Evolutionary conservation across 2,113 vertebrate species (phyloP), one percentile per base, ranked within the genome.

Genomic region (Anhinga anhinga): DNA sequence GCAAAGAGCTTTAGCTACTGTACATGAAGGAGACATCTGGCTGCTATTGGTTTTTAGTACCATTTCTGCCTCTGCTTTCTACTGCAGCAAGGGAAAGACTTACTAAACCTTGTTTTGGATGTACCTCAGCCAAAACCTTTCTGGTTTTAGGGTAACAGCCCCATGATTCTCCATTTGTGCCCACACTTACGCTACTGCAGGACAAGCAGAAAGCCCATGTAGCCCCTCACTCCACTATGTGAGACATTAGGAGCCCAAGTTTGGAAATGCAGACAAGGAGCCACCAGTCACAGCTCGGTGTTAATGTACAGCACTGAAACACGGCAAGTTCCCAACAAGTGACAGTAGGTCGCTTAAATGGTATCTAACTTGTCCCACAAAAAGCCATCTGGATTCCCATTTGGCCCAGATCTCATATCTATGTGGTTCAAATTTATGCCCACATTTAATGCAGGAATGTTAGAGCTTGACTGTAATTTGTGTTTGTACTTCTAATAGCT

Each of bases 401-500:
- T 96, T 94, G 88, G 80, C 85, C 66, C 79, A 70, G 69, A 58
- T 55, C 52, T 40, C 1, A 2, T 44, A 72, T 52, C 93, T 82
- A 67, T 26, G 29, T 58, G 27, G 13, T 26, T 95, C 82, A 95
- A 94, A 88, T 81, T 89, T 82, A 93, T 87, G 58, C 67, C 38
- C 38, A 78, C 5, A 0, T 70, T 95, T 82, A 93, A 90, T 38
- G 59, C n/a, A 82, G n/a, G 63, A 88, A 89, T 79, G 83, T 95
- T 95, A 83, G 76, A 96, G 93, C 91, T 50, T 25, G 36, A 94
- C 65, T 36, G 38, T 87, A 91, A 98, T 98, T 97, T 97, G 97
- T 96, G 82, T 90, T 80, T 93, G 82, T 93, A 95, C n/a, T 96
- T 97, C 85, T 94, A 97, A 97, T 95, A 98, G 95, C 94, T 96